A percentile compares a stretch with the other conserved stretches of the same genome.
Conservation (phyloP, 2,888 invertebrate species). For the Bombyx huttoni region DNA sequence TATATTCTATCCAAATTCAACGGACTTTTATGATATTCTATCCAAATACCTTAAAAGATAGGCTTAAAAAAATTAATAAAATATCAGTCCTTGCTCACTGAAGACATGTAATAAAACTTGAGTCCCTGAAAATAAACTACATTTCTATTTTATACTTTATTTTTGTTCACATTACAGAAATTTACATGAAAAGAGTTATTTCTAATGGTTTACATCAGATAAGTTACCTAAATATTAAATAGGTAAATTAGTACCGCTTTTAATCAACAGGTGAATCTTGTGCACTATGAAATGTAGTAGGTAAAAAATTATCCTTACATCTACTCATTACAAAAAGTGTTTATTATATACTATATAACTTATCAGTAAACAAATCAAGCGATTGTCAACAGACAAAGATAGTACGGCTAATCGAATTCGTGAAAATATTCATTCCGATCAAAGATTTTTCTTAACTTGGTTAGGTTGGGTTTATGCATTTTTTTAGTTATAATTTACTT, state of each 20-base stretch:
- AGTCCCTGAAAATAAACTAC: too few relatives aligned
- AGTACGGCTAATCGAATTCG: too few relatives aligned
- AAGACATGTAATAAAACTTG: too few relatives aligned
- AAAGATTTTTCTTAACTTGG: too few relatives aligned
- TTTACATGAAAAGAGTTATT: conserved; percentile 4
- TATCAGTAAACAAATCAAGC: background rate
- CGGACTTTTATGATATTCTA: too few relatives aligned
- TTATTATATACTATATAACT: background rate
- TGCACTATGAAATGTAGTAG: conserved; percentile 3
- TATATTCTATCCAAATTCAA: too few relatives aligned
- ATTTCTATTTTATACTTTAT: conserved; percentile 1
- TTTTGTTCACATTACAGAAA: conserved; percentile 11
- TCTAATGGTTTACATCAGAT: conserved; percentile 1
- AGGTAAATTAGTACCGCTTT: background rate
- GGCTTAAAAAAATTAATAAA: too few relatives aligned
- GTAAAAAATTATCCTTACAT: background rate
- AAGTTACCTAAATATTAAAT: background rate
- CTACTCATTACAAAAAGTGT: conserved; percentile 1
- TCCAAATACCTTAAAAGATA: too few relatives aligned
- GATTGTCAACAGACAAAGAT: background rate
- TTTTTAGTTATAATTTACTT: too few relatives aligned
- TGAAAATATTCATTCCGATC: too few relatives aligned
- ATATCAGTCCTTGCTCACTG: too few relatives aligned
- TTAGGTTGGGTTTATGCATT: too few relatives aligned
- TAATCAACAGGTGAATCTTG: background rate